phyloP scores from a whole-genome alignment of 2,113 vertebrate genomes.

The Puma concolor region DNA sequence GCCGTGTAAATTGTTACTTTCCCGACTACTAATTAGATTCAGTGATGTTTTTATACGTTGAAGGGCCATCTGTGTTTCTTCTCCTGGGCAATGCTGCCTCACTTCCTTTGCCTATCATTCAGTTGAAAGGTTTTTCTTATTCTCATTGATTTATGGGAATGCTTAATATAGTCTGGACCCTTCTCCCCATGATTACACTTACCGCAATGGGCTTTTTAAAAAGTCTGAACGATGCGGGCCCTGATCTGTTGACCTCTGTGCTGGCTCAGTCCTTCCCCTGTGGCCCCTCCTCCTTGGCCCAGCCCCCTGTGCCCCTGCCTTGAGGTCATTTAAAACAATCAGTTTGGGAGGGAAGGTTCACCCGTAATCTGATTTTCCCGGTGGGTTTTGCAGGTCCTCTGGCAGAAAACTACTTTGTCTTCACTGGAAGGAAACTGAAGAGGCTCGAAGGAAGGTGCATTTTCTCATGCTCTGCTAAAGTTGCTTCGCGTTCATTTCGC shows the following conservation, averaged over 20 bases:
- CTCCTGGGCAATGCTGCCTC: not conserved
- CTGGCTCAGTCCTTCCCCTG: not conserved
- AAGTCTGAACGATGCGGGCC: not conserved
- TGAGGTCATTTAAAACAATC: not conserved
- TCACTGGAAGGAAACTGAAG: not conserved
- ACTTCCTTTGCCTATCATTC: not conserved
- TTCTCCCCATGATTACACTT: not conserved
- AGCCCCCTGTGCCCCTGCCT: not conserved
- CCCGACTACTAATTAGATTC: not conserved
- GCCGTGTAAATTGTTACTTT: not conserved
- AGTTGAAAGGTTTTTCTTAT: not conserved
- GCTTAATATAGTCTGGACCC: not conserved
- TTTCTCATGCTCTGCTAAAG: not conserved
- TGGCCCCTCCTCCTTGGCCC: too few relatives aligned
- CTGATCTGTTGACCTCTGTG: not conserved
- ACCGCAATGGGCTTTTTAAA: not conserved
- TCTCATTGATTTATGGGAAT: not conserved
- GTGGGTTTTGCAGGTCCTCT: not conserved
- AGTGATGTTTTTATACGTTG: not conserved
- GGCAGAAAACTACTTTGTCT: not conserved
- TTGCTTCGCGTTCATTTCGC: not conserved
- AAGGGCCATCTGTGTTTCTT: not conserved
- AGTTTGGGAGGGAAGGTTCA: not conserved
- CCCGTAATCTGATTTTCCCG: not conserved
- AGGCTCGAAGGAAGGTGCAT: not conserved